Base-by-base conservation (phyloP, 2,888 invertebrate species). In the Metallyticus violacea region DNA sequence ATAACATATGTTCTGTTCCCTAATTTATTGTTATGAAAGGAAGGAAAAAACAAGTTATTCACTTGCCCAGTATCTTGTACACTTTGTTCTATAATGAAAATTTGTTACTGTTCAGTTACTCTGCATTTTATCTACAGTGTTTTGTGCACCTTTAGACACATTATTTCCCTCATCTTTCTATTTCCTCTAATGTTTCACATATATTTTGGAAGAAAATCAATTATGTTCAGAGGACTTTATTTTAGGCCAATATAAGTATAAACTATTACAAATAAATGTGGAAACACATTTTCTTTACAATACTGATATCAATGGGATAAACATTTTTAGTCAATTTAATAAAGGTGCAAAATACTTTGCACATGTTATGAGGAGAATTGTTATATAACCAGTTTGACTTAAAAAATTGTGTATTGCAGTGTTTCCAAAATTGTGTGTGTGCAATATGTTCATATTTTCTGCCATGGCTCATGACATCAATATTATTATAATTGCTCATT, bases 1-100 rank as follows among this genome's bases (percentile, higher is more conserved):
- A 90, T 98, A 95, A 95, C 89, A 89, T 86, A 89, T 81, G 15
- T 81, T 81, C n/a, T 26, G 29, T 62, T 83, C 27, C 26, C 9
- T 77, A 7, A 78, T 40, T 79, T 1, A 85, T n/a, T 25, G 79
- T 27, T 77, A 76, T n/a, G 40, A 15, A 62, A 15, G 2, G 76
- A 62, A 83, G 29, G 9, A 77, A 77, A 77, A 83, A 27, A 83
- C 77, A 7, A 27, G 25, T 27, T 77, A 29, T 22, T 25, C 26
- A 1, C 77, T 81, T 81, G 4, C 25, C 27, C n/a, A 15, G 77
- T 7, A 27, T 83, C 27, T 77, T 25, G 22, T 22, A 28, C 28
- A 6, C 26, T 62, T 40, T 27, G 25, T 1, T n/a, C 81, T 79
- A 9, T 81, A 76, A 28, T 26, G n/a, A n/a, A n/a, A n/a, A n/a